These are phyloP conservation scores for Malacoraja senta DNA, from an alignment of 2,797 vertebrate genomes.

Conservation along the genomic window DNA sequence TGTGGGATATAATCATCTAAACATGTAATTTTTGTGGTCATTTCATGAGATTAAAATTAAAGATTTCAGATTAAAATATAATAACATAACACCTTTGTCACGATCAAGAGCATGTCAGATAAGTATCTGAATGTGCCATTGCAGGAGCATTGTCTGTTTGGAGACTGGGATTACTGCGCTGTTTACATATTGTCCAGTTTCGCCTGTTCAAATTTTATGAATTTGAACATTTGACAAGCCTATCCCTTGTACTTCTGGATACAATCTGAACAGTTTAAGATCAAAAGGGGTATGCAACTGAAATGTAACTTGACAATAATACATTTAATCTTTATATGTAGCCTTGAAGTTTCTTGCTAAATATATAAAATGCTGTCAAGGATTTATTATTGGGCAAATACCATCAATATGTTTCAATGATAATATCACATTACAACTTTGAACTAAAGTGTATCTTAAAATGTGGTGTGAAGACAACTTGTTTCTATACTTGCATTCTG, in stretches of 20 bases:
- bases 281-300: not conserved
- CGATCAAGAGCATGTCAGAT: not conserved
- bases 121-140: not conserved
- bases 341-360: not conserved
- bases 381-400: not conserved
- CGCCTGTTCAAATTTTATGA: not conserved
- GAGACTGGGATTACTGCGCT: not conserved
- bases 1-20: not conserved
- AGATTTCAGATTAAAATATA: not conserved
- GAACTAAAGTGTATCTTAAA: not conserved
- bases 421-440: not conserved
- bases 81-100: not conserved
- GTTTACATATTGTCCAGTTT: not conserved
- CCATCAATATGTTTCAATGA: not conserved
- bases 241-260: not conserved
- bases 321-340: not conserved
- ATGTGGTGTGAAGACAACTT: not conserved
- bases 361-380: not conserved
- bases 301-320: not conserved
- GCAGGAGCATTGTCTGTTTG: not conserved
- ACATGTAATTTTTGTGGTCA: not conserved
- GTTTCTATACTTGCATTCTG: not conserved
- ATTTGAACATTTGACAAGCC: not conserved
- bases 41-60: not conserved
- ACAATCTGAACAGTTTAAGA: not conserved